phyloP scores from a whole-genome alignment of 2,113 vertebrate genomes.

The Etheostoma cragini region DNA sequence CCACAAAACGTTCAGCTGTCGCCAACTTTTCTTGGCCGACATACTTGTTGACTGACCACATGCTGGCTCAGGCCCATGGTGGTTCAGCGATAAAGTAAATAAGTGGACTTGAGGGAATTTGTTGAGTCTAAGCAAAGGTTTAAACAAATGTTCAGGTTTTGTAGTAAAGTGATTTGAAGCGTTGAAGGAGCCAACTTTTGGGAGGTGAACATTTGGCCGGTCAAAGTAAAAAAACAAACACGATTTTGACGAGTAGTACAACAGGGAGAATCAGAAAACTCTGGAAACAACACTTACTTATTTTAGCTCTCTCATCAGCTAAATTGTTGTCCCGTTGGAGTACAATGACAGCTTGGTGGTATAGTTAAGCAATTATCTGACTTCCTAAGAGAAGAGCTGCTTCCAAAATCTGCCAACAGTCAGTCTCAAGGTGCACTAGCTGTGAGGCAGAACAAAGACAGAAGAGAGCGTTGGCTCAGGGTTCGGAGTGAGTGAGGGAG shows the following conservation, averaged over 20 bases:
- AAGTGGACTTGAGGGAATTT: neutral
- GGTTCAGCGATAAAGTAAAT: neutral
- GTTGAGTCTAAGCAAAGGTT: too few species aligned
- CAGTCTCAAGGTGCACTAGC: constrained; percentile 21
- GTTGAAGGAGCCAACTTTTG: too few species aligned
- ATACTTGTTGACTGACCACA: neutral
- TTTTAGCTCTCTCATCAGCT: too few species aligned
- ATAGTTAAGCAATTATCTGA: constrained; percentile 11
- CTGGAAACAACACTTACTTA: too few species aligned
- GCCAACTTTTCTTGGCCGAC: neutral
- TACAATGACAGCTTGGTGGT: neutral
- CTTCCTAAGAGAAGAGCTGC: constrained; percentile 3
- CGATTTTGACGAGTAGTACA: too few species aligned
- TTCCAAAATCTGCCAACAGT: constrained; percentile 22
- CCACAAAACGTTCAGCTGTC: neutral
- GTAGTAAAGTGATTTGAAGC: too few species aligned
- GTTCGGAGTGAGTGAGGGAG: neutral
- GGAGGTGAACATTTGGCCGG: too few species aligned
- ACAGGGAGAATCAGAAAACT: too few species aligned
- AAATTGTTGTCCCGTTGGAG: too few species aligned
- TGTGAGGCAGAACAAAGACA: constrained; percentile 19
- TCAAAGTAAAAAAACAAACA: too few species aligned
- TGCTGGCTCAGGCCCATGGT: neutral
- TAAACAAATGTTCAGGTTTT: too few species aligned
- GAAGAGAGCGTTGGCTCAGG: constrained; percentile 11